phyloP scores from a whole-genome alignment of 1,140 invertebrate genomes.

The Lepidurus apus region DNA sequence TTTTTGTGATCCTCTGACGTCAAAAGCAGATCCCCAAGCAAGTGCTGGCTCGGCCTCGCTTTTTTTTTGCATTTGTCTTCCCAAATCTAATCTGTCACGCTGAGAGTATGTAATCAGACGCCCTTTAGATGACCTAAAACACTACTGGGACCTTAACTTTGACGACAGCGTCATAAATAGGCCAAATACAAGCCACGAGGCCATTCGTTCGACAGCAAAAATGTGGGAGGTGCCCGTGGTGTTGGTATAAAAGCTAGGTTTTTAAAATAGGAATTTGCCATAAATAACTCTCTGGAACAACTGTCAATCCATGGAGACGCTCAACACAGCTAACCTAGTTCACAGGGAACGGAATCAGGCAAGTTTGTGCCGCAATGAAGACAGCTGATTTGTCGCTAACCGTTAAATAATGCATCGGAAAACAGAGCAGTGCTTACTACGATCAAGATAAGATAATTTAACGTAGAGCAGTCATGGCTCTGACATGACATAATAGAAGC shows the following conservation, averaged over 20 bases:
- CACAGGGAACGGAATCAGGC: neutral
- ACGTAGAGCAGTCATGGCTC: neutral
- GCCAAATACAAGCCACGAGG: neutral
- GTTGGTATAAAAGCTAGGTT: neutral
- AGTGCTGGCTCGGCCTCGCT: neutral
- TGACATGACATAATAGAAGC: neutral
- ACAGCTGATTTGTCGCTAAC: neutral
- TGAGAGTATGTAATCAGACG: neutral
- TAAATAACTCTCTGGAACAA: neutral
- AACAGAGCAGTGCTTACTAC: neutral
- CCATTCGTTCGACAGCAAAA: neutral
- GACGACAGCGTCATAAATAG: neutral
- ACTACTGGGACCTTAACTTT: neutral
- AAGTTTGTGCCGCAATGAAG: no score
- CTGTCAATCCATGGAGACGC: neutral
- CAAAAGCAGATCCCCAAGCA: neutral
- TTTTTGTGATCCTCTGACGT: neutral
- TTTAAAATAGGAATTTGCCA: neutral
- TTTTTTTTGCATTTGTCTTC: neutral
- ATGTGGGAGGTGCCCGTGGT: neutral
- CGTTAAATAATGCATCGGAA: neutral
- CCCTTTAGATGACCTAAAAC: neutral
- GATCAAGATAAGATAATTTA: neutral
- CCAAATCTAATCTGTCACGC: neutral
- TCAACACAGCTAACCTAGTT: neutral